phyloP scores from a whole-genome alignment of 2,113 vertebrate genomes.

The Anas platyrhynchos region DNA sequence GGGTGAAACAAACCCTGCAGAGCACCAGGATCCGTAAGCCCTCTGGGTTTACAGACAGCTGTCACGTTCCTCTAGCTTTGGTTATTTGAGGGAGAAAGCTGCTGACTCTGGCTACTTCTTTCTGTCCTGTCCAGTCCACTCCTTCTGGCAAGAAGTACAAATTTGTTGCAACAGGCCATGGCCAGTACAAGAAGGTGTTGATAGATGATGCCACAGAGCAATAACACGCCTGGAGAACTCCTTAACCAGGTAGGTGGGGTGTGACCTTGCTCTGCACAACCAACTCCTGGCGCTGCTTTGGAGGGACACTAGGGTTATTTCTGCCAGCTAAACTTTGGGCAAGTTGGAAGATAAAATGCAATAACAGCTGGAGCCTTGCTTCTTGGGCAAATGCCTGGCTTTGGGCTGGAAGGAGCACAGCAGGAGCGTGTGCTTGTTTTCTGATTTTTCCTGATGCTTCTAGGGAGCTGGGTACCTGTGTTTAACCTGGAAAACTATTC shows the following conservation, averaged over 20 bases:
- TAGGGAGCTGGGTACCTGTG: background rate
- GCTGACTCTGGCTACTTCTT: background rate
- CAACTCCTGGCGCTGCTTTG: background rate
- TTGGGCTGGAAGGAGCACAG: background rate
- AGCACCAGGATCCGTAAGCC: background rate
- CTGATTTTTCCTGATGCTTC: background rate
- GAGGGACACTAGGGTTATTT: background rate
- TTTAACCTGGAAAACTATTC: background rate
- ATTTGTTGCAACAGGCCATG: conserved; percentile 89
- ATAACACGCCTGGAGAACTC: conserved; percentile 1
- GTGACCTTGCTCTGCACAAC: background rate
- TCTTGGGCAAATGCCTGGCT: background rate
- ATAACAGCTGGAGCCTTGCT: background rate
- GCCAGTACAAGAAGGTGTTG: conserved; percentile 91
- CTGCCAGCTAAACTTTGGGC: background rate
- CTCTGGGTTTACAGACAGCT: background rate
- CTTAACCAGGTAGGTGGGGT: conserved; percentile 60
- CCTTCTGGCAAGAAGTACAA: conserved; percentile 83
- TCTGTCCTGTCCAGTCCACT: conserved; percentile 66
- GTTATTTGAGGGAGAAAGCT: background rate
- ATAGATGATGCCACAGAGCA: conserved; percentile 68
- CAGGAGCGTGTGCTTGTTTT: background rate
- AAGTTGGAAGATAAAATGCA: background rate
- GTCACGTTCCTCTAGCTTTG: background rate
- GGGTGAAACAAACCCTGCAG: background rate